phyloP scores from a whole-genome alignment of 2,888 invertebrate species.

The Drosophila mimica region DNA sequence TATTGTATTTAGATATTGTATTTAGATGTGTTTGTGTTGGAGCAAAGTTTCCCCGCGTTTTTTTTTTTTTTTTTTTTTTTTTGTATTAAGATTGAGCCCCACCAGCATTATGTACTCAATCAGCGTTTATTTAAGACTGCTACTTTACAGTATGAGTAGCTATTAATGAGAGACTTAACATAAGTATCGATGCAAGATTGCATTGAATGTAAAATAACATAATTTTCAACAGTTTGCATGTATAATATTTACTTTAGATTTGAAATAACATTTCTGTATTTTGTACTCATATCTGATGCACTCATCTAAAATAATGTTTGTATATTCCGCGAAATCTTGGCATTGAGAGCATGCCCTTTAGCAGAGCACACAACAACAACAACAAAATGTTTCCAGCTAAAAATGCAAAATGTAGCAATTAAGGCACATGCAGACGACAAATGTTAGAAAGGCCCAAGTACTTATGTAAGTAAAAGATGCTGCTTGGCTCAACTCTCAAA shows the following conservation, averaged over 20 bases:
- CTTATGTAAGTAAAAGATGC: slow-evolving; percentile 39
- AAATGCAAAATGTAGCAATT: slow-evolving; percentile 66
- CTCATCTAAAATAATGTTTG: not conserved
- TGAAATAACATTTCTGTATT: not conserved
- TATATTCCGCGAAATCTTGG: not conserved
- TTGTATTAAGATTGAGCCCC: too few relatives aligned
- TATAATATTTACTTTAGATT: not conserved
- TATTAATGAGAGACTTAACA: too few relatives aligned
- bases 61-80: too few relatives aligned
- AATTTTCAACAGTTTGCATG: too few relatives aligned
- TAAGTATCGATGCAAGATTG: too few relatives aligned
- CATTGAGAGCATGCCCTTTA: slow-evolving; percentile 16
- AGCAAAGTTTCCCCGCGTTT: too few relatives aligned
- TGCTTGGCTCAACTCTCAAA: slow-evolving; percentile 51
- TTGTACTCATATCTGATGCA: not conserved
- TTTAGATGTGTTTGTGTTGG: not conserved
- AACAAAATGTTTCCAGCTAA: slow-evolving; percentile 26
- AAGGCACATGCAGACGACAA: slow-evolving; percentile 52
- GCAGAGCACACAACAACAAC: slow-evolving; percentile 30
- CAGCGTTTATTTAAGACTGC: too few relatives aligned
- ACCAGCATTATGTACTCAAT: too few relatives aligned
- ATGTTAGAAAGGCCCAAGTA: slow-evolving; percentile 60
- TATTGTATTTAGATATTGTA: too few relatives aligned
- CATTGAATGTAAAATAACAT: too few relatives aligned
- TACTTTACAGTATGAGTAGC: too few relatives aligned